Evolutionary conservation across 2,113 vertebrate species (phyloP), one percentile per base, ranked within the genome.

Genomic region (Pituophis catenifer): DNA sequence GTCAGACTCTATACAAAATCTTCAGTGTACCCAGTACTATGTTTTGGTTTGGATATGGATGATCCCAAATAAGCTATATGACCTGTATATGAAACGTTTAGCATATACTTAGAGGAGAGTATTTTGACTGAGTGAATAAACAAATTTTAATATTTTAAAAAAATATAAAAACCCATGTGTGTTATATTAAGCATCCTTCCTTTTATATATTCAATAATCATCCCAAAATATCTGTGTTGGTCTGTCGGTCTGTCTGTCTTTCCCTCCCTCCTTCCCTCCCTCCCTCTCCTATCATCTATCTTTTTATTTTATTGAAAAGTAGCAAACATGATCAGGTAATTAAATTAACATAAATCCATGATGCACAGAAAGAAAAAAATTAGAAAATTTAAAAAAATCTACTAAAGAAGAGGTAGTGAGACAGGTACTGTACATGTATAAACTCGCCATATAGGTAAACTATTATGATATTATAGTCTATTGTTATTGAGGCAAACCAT

Each of bases 141-240:
- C 7, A 33, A 44, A n/a, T 2, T 89, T 38, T 81, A 44, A 55
- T 85, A 33, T 58, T 59, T 26, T 26, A 1, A 13, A 57, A 50
- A 13, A 44, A 55, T 24, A 92, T 0, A 0, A 59, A 58, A 81
- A 87, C n/a, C 54, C 24, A n/a, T 81, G 15, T 38, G n/a, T 81
- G 15, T 48, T 89, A 92, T 95, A 94, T 93, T 95, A 85, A 81
- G 93, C 94, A 94, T 90, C 87, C 94, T 55, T 53, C 93, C 59
- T 93, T 88, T 44, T 81, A 89, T 94, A 94, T 94, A 96, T 94
- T 81, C 15, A 81, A 21, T 38, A 81, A 81, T 15, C 15, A 21
- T 15, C 29, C 53, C 6, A 29, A 95, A 38, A 92, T 48, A 96
- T 95, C 95, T 95, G 24, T 91, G 94, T 86, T 86, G 12, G 26